Evolutionary conservation across 2,797 vertebrate species (phyloP).

Genomic region (Melanogrammus aeglefinus): DNA sequence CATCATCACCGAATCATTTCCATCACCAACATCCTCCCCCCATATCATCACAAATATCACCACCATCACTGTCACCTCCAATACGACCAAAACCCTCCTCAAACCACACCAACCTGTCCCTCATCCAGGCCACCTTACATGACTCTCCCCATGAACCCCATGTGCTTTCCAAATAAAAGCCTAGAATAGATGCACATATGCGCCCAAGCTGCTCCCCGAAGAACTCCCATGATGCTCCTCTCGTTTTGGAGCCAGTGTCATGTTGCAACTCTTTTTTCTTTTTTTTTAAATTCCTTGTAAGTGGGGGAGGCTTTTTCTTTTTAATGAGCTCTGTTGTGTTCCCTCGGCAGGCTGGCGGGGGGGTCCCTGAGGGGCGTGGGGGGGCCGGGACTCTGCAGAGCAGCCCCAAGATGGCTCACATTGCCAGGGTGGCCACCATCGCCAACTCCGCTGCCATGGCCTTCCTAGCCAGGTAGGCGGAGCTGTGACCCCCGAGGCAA

Average conservation of each 20-base stretch:
- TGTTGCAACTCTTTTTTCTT: slow-evolving; percentile 35
- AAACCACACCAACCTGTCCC: background rate
- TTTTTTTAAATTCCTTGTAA: background rate
- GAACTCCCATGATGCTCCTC: slow-evolving; percentile 41
- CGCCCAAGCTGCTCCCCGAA: slow-evolving; percentile 20
- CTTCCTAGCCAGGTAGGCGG: slow-evolving; percentile 70
- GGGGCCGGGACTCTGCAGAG: slow-evolving; percentile 54
- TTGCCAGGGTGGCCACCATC: slow-evolving; percentile 70
- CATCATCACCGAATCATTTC: slow-evolving; percentile 5
- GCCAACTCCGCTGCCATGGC: slow-evolving; percentile 75
- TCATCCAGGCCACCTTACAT: background rate
- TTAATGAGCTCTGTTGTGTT: slow-evolving; percentile 16
- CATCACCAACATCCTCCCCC: slow-evolving; percentile 16
- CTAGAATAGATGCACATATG: slow-evolving; percentile 29
- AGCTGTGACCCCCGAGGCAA: background rate
- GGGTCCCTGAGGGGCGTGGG: slow-evolving; percentile 24
- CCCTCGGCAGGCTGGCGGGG: slow-evolving; percentile 50
- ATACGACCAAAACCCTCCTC: background rate
- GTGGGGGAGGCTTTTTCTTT: background rate
- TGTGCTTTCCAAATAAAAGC: slow-evolving; percentile 39
- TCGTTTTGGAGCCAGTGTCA: slow-evolving; percentile 42
- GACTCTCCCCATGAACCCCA: slow-evolving; percentile 30
- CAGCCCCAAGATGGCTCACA: slow-evolving; percentile 64
- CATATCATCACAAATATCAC: background rate
- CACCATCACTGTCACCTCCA: background rate